Conservation (phyloP, 2,888 invertebrate species). For the Eupithecia insigniata region DNA sequence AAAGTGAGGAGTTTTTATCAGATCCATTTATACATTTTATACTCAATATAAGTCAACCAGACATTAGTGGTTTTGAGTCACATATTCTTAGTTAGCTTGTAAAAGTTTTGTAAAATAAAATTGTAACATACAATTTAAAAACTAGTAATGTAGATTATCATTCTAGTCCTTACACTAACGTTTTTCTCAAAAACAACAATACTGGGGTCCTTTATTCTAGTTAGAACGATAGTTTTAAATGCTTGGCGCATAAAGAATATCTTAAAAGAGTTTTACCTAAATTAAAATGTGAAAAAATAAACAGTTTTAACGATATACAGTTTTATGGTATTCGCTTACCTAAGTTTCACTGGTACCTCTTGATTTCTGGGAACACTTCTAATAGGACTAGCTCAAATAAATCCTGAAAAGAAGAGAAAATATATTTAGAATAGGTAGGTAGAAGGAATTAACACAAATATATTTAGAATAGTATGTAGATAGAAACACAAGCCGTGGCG, state of each 20-base stretch:
- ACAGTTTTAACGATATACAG: slow-evolving; percentile 35
- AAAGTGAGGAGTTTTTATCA: neutral
- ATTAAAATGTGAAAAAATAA: slow-evolving; percentile 22
- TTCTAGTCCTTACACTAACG: neutral
- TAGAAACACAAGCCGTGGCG: neutral
- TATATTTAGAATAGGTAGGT: neutral
- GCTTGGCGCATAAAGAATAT: slow-evolving; percentile 47
- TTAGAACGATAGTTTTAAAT: slow-evolving; percentile 15
- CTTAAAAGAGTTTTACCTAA: slow-evolving; percentile 39
- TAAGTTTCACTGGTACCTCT: slow-evolving; percentile 75
- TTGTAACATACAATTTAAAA: neutral
- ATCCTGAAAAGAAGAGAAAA: slow-evolving; percentile 80
- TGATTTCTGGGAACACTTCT: slow-evolving; percentile 88
- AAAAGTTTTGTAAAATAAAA: neutral
- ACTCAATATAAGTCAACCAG: neutral
- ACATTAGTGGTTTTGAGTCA: neutral
- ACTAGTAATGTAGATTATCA: neutral
- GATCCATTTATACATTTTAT: neutral
- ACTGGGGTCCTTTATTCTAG: slow-evolving; percentile 20
- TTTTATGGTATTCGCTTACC: slow-evolving; percentile 50
- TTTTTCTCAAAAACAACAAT: slow-evolving; percentile 34
- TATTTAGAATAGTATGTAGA: neutral
- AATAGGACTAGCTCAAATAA: slow-evolving; percentile 87
- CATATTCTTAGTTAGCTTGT: neutral
- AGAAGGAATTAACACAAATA: too few species aligned